A percentile compares a stretch with the other conserved stretches of the same genome.
These are phyloP conservation scores for Cephus runcator DNA, from an alignment of 2,888 invertebrate genomes.

Conservation along the genomic window DNA sequence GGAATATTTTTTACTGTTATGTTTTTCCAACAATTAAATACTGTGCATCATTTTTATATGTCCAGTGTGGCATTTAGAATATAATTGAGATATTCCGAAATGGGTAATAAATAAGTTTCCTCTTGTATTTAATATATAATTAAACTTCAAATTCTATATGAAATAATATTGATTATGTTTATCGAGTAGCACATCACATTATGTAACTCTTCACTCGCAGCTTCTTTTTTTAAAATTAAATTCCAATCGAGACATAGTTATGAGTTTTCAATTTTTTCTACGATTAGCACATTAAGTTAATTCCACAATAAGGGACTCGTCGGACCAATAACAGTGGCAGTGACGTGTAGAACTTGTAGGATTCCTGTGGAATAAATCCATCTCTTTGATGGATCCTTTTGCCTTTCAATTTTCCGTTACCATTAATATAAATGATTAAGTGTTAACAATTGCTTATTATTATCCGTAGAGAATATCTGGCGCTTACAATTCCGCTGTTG, in stretches of 20 bases:
- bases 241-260: neutral
- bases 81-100: neutral
- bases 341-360: neutral
- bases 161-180: slow-evolving; percentile 5
- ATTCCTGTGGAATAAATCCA: neutral
- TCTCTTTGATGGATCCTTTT: neutral
- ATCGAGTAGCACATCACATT: neutral
- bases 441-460: neutral
- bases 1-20: neutral
- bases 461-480: neutral
- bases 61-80: neutral
- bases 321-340: neutral
- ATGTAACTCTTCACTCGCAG: neutral
- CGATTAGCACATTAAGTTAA: neutral
- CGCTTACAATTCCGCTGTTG: neutral
- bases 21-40: neutral
- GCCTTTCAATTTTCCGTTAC: neutral
- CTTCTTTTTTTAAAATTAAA: neutral
- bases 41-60: neutral
- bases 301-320: neutral
- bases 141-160: neutral
- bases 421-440: neutral
- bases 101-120: slow-evolving; percentile 2
- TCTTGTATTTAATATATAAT: slow-evolving; percentile 2
- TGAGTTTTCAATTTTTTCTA: neutral